Percentiles rank a stretch among this genome's conserved stretches.
Conservation (phyloP, 2,113 vertebrate genomes). For the Poeciliopsis retropinna region DNA sequence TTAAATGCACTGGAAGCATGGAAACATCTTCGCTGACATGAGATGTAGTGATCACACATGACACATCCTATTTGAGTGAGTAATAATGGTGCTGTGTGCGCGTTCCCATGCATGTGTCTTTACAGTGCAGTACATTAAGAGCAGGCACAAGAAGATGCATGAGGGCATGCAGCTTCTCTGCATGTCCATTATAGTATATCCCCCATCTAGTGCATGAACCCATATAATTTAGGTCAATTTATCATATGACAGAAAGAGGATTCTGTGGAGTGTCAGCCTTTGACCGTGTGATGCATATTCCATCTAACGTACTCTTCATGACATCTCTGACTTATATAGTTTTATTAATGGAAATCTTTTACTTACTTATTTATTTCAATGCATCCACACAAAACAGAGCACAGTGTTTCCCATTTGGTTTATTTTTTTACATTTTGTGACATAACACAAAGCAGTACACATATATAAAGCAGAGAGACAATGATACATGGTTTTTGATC, state of each 20-base stretch:
- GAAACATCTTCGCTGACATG: constrained; percentile 21
- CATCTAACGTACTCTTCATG: neutral
- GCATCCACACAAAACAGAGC: neutral
- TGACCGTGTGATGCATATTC: constrained; percentile 16
- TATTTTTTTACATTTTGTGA: neutral
- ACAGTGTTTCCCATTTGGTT: neutral
- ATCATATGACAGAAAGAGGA: constrained; percentile 31
- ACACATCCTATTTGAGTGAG: constrained; percentile 21
- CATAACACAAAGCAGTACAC: neutral
- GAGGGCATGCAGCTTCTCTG: constrained; percentile 5
- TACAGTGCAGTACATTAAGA: neutral
- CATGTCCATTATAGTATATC: constrained; percentile 15
- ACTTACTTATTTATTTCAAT: neutral
- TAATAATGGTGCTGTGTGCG: constrained; percentile 17
- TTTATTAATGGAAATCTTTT: constrained; percentile 1
- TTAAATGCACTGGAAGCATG: constrained; percentile 31
- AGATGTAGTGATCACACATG: constrained; percentile 39
- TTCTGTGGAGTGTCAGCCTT: constrained; percentile 25
- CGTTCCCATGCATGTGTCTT: neutral
- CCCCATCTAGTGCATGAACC: constrained; percentile 19
- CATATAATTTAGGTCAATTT: constrained; percentile 37
- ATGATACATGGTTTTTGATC: neutral
- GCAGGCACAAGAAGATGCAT: constrained; percentile 3
- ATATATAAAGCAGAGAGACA: neutral
- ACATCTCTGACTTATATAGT: constrained; percentile 21